A percentile compares a stretch with the other conserved stretches of the same genome.
Evolutionary conservation across 2,797 vertebrate species (phyloP).

Genomic region (Anguilla pacifica): DNA sequence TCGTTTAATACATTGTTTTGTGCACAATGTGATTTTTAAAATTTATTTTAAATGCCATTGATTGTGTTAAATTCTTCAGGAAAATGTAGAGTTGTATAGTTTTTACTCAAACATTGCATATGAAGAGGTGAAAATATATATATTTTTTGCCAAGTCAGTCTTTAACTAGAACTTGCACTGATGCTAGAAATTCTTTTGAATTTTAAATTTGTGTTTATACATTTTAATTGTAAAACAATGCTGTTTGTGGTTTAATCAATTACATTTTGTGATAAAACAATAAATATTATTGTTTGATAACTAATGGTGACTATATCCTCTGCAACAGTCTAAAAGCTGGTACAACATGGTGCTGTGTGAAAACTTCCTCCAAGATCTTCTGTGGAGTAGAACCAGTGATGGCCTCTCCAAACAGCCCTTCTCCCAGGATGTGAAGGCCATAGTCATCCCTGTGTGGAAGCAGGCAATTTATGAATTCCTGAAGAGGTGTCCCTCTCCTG

Average conservation of each 20-base stretch:
- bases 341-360: conserved; percentile 65
- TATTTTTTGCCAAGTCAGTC: not conserved
- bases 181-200: not conserved
- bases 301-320: not conserved
- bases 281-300: not conserved
- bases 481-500: conserved; percentile 66
- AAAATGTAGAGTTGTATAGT: too few relatives aligned
- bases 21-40: not conserved
- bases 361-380: conserved; percentile 70
- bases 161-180: not conserved
- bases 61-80: not conserved
- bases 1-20: not conserved
- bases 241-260: not conserved
- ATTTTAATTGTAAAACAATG: not conserved
- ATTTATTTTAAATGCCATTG: not conserved
- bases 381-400: conserved; percentile 51
- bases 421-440: not conserved
- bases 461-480: conserved; percentile 61
- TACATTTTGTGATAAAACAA: too few relatives aligned
- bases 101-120: too few relatives aligned
- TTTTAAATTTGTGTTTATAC: not conserved
- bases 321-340: conserved; percentile 66
- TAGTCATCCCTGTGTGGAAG: conserved; percentile 54
- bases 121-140: too few relatives aligned
- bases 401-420: not conserved